A percentile compares a stretch with the other conserved stretches of the same genome.
Conservation (phyloP, 2,113 vertebrate genomes). For the Chrysochloris asiatica region DNA sequence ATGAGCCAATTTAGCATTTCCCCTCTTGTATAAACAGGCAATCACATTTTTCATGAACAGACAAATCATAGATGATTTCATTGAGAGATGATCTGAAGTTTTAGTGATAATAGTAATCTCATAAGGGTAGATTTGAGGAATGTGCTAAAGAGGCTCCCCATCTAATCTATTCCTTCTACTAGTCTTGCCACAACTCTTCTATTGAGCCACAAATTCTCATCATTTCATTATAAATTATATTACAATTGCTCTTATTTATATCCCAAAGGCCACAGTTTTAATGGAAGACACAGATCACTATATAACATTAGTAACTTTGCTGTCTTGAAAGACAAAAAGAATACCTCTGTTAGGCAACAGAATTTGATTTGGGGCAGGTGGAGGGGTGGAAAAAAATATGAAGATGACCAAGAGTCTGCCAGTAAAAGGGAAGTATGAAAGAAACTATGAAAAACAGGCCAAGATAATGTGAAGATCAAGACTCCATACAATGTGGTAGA, state of each 20-base stretch:
- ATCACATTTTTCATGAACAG: conserved; percentile 23
- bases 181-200: not conserved
- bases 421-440: not conserved
- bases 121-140: not conserved
- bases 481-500: not conserved
- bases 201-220: not conserved
- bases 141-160: not conserved
- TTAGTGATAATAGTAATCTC: conserved; percentile 13
- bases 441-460: not conserved
- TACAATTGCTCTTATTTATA: not conserved
- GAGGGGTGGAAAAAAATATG: not conserved
- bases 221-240: not conserved
- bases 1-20: conserved; percentile 44
- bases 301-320: not conserved
- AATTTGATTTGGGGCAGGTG: not conserved
- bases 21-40: conserved; percentile 6
- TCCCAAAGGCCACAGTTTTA: conserved; percentile 8
- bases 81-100: not conserved
- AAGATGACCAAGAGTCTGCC: not conserved
- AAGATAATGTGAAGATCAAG: conserved; percentile 33
- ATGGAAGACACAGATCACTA: not conserved
- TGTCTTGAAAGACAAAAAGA: conserved; percentile 2
- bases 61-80: not conserved
- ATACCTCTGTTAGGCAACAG: not conserved
- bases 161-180: not conserved